Percentiles rank a stretch among this genome's conserved stretches.
These are phyloP conservation scores for Poecile atricapillus DNA, from an alignment of 2,113 vertebrate species.

Conservation along the genomic window DNA sequence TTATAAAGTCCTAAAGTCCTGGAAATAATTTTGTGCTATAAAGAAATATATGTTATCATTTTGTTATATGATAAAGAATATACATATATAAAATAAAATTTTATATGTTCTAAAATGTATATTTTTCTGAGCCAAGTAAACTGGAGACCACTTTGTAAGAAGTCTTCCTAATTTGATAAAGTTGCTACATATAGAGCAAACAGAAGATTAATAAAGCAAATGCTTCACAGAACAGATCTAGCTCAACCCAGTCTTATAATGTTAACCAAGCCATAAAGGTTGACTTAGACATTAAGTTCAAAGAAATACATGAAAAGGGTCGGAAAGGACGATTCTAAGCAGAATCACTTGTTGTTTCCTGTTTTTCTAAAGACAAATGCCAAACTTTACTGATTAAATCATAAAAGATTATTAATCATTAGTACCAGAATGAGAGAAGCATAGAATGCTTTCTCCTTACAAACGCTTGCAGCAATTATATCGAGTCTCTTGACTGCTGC, in stretches of 20 bases:
- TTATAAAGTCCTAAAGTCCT: background rate
- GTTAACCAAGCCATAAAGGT: background rate
- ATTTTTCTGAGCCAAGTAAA: background rate
- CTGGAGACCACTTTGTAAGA: background rate
- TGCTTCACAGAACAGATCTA: background rate
- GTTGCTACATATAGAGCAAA: background rate
- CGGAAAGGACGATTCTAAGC: background rate
- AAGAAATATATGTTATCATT: background rate
- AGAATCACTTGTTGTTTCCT: background rate
- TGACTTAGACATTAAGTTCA: background rate
- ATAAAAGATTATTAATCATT: background rate
- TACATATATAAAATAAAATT: background rate
- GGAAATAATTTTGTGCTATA: background rate
- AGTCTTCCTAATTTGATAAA: background rate
- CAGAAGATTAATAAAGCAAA: background rate
- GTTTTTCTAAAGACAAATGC: background rate
- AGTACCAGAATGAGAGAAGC: background rate
- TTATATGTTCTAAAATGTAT: rapidly evolving
- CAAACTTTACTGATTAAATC: background rate
- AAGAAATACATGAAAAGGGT: background rate
- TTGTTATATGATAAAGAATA: background rate
- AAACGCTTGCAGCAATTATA: background rate
- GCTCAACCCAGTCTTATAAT: background rate
- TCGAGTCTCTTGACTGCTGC: background rate
- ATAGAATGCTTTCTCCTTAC: background rate